These are phyloP conservation scores for Xanthostigma xanthostigma DNA, from an alignment of 2,888 invertebrate species.

Conservation along the genomic window DNA sequence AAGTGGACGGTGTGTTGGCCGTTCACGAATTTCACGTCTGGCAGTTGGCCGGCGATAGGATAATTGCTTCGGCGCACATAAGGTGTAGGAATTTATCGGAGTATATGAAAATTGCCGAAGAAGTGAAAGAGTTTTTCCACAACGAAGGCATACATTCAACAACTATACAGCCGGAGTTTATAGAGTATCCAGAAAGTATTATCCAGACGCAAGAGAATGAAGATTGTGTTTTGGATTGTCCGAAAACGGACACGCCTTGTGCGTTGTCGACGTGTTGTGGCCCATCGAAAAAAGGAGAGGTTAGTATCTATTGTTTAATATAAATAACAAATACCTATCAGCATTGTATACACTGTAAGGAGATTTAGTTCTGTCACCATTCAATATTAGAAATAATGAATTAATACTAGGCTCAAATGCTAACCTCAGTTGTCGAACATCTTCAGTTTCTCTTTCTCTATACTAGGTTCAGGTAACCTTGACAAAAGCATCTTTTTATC, in stretches of 20 bases:
- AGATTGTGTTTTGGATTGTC: conserved; percentile 79
- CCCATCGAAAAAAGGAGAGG: conserved; percentile 54
- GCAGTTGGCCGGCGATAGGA: conserved; percentile 93
- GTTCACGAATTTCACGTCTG: conserved; percentile 98
- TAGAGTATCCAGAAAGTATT: conserved; percentile 42
- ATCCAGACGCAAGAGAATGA: conserved; percentile 44
- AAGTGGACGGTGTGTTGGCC: conserved; percentile 86
- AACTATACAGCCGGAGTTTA: conserved; percentile 96
- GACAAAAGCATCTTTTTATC: too few relatives aligned
- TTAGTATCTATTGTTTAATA: not conserved
- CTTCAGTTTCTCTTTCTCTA: too few relatives aligned
- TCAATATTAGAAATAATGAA: too few relatives aligned
- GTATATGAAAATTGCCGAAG: conserved; percentile 93
- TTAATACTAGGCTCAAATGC: too few relatives aligned
- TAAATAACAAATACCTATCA: too few relatives aligned
- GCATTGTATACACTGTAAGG: too few relatives aligned
- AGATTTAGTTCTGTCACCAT: too few relatives aligned
- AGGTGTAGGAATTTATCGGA: conserved; percentile 89
- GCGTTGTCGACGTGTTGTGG: conserved; percentile 82
- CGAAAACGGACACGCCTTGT: conserved; percentile 47
- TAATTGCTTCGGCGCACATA: conserved; percentile 95
- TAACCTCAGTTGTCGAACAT: too few relatives aligned
- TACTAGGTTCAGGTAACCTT: too few relatives aligned
- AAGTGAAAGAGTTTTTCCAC: conserved; percentile 94
- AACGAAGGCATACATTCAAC: conserved; percentile 98